Evolutionary conservation across 2,797 vertebrate genomes (phyloP).

Genomic region (Fringilla coelebs): DNA sequence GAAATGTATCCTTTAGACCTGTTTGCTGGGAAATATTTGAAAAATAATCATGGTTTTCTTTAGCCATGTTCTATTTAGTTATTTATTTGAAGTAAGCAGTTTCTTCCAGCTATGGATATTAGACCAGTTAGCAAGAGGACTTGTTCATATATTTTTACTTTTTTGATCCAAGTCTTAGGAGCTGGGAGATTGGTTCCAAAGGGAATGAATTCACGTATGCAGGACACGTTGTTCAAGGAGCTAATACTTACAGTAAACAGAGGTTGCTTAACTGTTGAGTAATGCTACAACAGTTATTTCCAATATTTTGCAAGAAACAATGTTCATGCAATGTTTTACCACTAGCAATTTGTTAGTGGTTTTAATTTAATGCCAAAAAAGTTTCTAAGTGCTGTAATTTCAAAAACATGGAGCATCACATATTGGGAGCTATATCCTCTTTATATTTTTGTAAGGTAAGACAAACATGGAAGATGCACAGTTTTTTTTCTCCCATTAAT

Average conservation of each 20-base stretch:
- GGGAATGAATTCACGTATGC: constrained; percentile 45
- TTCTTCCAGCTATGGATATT: neutral
- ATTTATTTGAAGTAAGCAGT: constrained; percentile 24
- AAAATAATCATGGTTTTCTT: constrained; percentile 8
- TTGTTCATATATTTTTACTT: constrained; percentile 30
- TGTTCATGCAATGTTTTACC: constrained; percentile 67
- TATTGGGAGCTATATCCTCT: neutral
- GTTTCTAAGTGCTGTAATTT: constrained; percentile 45
- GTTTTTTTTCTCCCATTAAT: neutral
- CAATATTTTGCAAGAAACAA: constrained; percentile 74
- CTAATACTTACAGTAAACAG: constrained; percentile 59
- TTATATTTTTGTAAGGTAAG: constrained; percentile 10
- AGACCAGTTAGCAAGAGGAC: neutral
- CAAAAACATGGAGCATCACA: constrained; percentile 37
- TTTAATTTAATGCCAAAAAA: constrained; percentile 62
- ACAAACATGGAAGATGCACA: neutral
- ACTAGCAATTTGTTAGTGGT: constrained; percentile 67
- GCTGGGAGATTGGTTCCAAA: constrained; percentile 43
- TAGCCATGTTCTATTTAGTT: neutral
- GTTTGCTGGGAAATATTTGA: neutral
- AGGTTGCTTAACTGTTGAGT: constrained; percentile 61
- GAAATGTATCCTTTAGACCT: neutral
- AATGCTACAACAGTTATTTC: constrained; percentile 62
- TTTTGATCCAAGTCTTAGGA: constrained; percentile 44
- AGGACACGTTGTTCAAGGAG: constrained; percentile 60